phyloP scores from a whole-genome alignment of 92 coral and sea anemone species.

The Zoanthus gigantus region DNA sequence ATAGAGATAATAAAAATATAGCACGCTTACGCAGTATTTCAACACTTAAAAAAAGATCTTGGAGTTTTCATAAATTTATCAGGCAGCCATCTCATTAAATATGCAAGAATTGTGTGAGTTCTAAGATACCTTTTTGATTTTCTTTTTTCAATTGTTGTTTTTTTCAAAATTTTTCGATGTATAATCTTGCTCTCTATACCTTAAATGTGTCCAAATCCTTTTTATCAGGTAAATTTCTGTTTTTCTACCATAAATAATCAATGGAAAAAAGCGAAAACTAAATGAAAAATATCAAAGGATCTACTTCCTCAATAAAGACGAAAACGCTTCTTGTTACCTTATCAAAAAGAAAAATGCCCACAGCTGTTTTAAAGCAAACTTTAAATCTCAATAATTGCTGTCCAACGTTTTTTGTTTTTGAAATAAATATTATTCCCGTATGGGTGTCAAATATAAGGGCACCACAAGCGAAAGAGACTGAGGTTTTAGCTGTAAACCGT shows the following conservation, averaged over 20 bases:
- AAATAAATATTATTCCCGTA: not conserved
- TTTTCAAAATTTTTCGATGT: too few species aligned
- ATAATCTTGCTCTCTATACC: too few species aligned
- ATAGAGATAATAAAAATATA: not conserved
- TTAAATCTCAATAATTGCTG: constrained; percentile 18
- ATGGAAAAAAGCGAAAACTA: not conserved
- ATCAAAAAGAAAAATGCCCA: not conserved
- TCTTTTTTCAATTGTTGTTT: not conserved
- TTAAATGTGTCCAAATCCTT: too few species aligned
- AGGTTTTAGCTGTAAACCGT: not conserved
- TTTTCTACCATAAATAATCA: too few species aligned
- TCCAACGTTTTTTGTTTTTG: not conserved
- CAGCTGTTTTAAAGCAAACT: constrained; percentile 29
- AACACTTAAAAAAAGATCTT: not conserved
- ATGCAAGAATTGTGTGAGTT: not conserved
- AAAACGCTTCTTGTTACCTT: not conserved
- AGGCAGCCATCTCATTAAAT: not conserved
- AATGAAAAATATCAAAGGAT: not conserved
- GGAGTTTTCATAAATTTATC: not conserved
- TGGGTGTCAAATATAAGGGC: not conserved
- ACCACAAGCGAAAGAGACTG: not conserved
- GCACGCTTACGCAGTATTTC: not conserved
- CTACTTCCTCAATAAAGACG: not conserved
- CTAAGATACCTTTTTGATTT: not conserved
- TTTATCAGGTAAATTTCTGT: too few species aligned